Evolutionary conservation across 2,888 invertebrate species (phyloP).

Genomic region (Empis stercorea): DNA sequence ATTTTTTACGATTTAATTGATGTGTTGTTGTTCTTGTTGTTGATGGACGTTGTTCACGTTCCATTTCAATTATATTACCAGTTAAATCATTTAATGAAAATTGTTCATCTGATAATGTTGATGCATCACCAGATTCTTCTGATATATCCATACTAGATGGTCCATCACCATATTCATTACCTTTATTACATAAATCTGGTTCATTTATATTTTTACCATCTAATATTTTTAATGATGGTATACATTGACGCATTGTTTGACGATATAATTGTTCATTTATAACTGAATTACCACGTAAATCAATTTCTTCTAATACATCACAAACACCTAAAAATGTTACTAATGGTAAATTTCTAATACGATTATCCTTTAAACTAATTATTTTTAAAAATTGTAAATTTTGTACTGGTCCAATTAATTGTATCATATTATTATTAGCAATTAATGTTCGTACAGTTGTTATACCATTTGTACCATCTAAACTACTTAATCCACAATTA

Average conservation of each 20-base stretch:
- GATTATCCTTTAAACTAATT: constrained; percentile 35
- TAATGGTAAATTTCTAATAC: constrained; percentile 27
- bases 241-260: constrained; percentile 26
- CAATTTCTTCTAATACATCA: constrained; percentile 41
- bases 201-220: constrained; percentile 28
- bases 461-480: constrained; percentile 56
- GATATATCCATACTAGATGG: neutral
- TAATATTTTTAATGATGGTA: constrained; percentile 32
- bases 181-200: too few relatives aligned
- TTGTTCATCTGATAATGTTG: constrained; percentile 12
- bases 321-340: constrained; percentile 32
- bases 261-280: constrained; percentile 28
- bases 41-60: constrained; percentile 8
- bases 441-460: constrained; percentile 46
- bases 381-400: constrained; percentile 39
- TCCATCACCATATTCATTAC: constrained; percentile 2
- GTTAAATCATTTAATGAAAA: constrained; percentile 8
- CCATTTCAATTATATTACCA: constrained; percentile 11
- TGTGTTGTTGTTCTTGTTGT: too few relatives aligned
- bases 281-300: constrained; percentile 40
- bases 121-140: constrained; percentile 9
- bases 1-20: constrained; percentile 5
- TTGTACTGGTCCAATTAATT: constrained; percentile 47
- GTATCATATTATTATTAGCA: constrained; percentile 49
- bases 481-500: constrained; percentile 48